Evolutionary conservation across 2,797 vertebrate genomes (phyloP), one percentile per base, ranked within the genome.

Genomic region (Pangasius sanitwongsei): DNA sequence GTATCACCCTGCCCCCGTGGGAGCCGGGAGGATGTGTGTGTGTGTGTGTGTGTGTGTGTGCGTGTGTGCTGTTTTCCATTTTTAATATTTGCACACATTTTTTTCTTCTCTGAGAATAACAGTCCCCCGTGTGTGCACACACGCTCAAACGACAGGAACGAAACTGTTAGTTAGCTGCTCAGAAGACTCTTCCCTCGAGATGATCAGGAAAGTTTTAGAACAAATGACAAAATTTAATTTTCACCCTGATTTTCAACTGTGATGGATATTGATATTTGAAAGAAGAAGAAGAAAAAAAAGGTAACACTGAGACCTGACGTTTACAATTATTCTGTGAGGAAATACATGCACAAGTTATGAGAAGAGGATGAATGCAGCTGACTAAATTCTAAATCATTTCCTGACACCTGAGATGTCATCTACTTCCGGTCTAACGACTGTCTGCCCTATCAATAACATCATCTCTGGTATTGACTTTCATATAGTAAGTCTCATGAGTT

Each of bases 1-100:
- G 95, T 97, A 95, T 96, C 96, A 96, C 95, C 94, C 93, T 90
- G 89, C 95, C 94, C 94, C 93, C 94, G 90, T 92, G 93, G 95
- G 95, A 95, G 93, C 93, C 77, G 80, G 80, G 82, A 89, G 83
- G 86, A 91, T 89, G 87, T 91, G 83, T 83, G 63, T 90, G 90
- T 90, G 95, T 96, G 95, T 83, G 57, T 89, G 90, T 70, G 63
- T 74, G 89, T 89, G 95, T 96, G 94, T 93, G 86, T 90, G 87
- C 57, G 53, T 90, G 90, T 90, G 95, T 96, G 95, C 94, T 94
- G 91, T 95, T 95, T 94, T 95, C 96, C 96, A 96, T 94, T 94
- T 95, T 96, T 92, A 94, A 95, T 95, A 94, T 93, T 90, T 93
- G 91, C 92, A 94, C 92, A 93, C 91, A 93, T 92, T 92, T 92